A percentile compares a stretch with the other conserved stretches of the same genome.
Conservation (phyloP, 2,888 invertebrate species). For the Drosophila mimica region DNA sequence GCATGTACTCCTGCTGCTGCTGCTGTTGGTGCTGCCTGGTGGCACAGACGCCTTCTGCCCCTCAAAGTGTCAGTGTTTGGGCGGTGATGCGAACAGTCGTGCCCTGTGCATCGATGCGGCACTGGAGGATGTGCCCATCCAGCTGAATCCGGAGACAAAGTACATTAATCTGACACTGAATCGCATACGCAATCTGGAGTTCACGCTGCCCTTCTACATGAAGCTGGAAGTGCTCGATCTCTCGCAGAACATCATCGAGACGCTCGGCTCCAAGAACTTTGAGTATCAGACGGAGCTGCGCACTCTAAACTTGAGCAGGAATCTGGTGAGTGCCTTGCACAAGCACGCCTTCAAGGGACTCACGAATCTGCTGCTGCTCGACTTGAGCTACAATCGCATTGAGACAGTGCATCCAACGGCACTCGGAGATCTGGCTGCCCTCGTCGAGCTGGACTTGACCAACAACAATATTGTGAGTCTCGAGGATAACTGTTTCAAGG, state of each 20-base stretch:
- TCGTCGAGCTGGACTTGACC: conserved; percentile 91
- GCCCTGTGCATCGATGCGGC: conserved; percentile 92
- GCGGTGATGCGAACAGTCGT: conserved; percentile 90
- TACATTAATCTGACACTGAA: conserved; percentile 94
- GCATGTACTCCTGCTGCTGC: conserved; percentile 56
- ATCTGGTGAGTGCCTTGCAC: conserved; percentile 89
- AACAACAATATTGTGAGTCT: conserved; percentile 91
- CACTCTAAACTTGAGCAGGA: conserved; percentile 91
- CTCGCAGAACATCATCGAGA: conserved; percentile 92
- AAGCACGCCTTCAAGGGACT: conserved; percentile 92
- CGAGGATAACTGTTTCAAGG: conserved; percentile 89
- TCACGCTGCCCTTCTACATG: conserved; percentile 92
- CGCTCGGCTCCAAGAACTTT: conserved; percentile 93
- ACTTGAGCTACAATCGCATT: conserved; percentile 92
- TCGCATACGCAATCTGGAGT: conserved; percentile 91
- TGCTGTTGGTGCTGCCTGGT: conserved; percentile 69
- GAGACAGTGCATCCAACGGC: conserved; percentile 90
- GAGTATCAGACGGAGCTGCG: conserved; percentile 91
- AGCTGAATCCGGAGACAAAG: conserved; percentile 93
- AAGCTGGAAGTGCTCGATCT: conserved; percentile 92
- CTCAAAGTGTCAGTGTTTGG: conserved; percentile 90
- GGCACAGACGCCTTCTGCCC: conserved; percentile 88
- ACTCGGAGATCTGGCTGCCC: conserved; percentile 91
- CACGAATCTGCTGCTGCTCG: conserved; percentile 88
- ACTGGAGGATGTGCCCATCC: conserved; percentile 94